Percentiles rank a stretch among this genome's conserved stretches.
Conservation (phyloP, 2,888 invertebrate species). For the Volucella inflata region DNA sequence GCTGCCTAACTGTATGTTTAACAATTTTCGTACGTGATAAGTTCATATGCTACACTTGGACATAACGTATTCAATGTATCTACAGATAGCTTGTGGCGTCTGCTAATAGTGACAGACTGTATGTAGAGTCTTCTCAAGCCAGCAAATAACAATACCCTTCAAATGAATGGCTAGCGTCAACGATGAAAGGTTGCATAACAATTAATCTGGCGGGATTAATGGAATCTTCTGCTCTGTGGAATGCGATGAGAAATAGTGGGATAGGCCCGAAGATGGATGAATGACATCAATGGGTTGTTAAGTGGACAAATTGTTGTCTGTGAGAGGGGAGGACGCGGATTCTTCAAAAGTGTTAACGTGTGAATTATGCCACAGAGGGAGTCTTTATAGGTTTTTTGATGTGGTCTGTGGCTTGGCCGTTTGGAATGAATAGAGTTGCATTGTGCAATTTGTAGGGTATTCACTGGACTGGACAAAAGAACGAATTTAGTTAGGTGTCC, state of each 20-base stretch:
- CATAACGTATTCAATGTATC: neutral
- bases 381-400: neutral
- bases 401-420: conserved; percentile 8
- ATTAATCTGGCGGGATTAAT: conserved; percentile 56
- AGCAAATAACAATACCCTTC: conserved; percentile 48
- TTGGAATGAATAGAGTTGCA: conserved; percentile 7
- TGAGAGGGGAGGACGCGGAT: conserved; percentile 2
- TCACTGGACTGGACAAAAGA: conserved; percentile 10
- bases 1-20: conserved; percentile 20
- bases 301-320: conserved; percentile 24
- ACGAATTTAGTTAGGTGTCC: conserved; percentile 2
- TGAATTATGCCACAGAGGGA: conserved; percentile 33
- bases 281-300: conserved; percentile 29
- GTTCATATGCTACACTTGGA: conserved; percentile 51
- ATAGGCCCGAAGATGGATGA: conserved; percentile 24
- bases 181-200: conserved; percentile 65
- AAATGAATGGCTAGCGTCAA: conserved; percentile 44
- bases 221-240: conserved; percentile 1
- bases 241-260: neutral
- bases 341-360: conserved; percentile 35
- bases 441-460: conserved; percentile 31
- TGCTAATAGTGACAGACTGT: conserved; percentile 58
- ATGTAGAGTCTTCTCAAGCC: conserved; percentile 24
- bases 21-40: conserved; percentile 57
- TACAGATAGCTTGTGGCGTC: conserved; percentile 39